Evolutionary conservation across 1,140 invertebrate species (phyloP), one percentile per base, ranked within the genome.

Genomic region (Drosophila littoralis): DNA sequence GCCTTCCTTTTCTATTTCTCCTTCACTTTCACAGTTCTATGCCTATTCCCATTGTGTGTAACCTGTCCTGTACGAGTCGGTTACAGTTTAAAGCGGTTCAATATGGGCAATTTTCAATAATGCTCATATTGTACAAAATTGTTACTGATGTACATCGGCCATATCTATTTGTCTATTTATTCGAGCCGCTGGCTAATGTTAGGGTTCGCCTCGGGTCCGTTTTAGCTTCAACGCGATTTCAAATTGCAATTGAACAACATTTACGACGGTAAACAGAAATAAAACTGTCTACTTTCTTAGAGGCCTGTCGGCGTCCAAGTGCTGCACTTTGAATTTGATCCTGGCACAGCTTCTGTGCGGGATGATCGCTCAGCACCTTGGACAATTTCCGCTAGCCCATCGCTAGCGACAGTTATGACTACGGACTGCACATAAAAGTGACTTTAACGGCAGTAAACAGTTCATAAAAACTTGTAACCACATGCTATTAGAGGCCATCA

Each of bases 251-350:
- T 90, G 81, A 79, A 88, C 81, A 59, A 69, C 90, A 63, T 91
- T 91, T 91, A 90, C 77, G 90, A 91, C 85, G 88, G 90, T 91
- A 91, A 91, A 91, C 90, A 91, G 58, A 86, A 64, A 79, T 91
- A 82, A 88, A 91, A 91, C 77, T 91, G 90, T 91, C 85, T 60
- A 40, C 66, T 70, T 71, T 59, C 51, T 33, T 70, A n/a, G 54
- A 22, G 42, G 42, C 12, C 61, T 60, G 36, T 70, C 48, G 51
- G 32, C 79, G 59, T 51, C 71, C 66, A 81, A 78, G 63, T 81
- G 71, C 57, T 65, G 61, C 70, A 75, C 81, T 84, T 84, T 75
- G 77, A 89, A 88, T 83, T 77, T 80, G 83, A 89, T 88, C 83
- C 83, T 88, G 77, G 50, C 1, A 43, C 83, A 73, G 79, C 83